phyloP scores from a whole-genome alignment of 1,140 invertebrate species.

The Rhopalosiphum maidis region DNA sequence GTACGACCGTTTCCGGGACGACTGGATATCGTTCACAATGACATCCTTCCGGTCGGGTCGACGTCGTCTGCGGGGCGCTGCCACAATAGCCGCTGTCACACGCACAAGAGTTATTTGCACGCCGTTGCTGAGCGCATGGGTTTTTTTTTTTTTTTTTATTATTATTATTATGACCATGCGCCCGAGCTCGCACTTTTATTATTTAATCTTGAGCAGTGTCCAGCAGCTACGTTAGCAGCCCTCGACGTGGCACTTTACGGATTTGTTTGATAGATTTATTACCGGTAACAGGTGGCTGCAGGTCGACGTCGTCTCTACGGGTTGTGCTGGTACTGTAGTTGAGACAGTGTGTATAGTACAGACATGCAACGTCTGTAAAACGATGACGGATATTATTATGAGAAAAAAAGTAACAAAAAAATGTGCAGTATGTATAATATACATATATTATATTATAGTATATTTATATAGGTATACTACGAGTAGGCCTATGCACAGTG shows the following conservation, averaged over 20 bases:
- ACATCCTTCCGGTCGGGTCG: background rate
- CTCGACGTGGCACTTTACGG: background rate
- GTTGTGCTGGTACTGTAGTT: too few relatives aligned
- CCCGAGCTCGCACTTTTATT: background rate
- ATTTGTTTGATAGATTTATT: background rate
- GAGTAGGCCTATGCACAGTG: too few relatives aligned
- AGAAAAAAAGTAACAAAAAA: background rate
- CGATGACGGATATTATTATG: background rate
- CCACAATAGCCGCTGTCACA: conserved; percentile 57
- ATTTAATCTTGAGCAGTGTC: conserved; percentile 56
- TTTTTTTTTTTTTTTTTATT: background rate
- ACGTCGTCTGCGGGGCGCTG: background rate
- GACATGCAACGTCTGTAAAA: background rate
- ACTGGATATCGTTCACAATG: background rate
- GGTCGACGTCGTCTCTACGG: too few relatives aligned
- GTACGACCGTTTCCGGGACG: background rate
- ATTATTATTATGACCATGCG: background rate
- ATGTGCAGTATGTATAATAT: background rate
- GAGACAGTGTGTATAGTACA: too few relatives aligned
- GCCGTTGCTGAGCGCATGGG: background rate
- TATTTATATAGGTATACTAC: too few relatives aligned
- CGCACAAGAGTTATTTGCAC: conserved; percentile 50
- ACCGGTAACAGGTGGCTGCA: too few relatives aligned
- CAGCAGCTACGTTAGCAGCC: conserved; percentile 55
- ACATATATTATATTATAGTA: too few relatives aligned